These are phyloP conservation scores for Heteromyza rotundicornis DNA, from an alignment of 2,888 invertebrate genomes.

Conservation along the genomic window DNA sequence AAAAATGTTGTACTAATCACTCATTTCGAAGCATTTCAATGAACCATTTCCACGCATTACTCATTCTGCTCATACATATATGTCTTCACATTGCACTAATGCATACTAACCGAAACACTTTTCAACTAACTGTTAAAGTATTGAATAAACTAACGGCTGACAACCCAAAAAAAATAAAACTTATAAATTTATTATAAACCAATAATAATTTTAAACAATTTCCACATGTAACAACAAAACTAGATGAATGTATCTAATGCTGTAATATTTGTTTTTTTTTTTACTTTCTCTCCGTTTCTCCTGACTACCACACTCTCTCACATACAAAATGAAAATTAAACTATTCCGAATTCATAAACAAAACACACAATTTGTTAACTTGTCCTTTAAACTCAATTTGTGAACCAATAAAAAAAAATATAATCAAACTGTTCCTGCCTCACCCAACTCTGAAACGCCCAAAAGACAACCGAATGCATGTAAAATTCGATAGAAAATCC, in stretches of 20 bases:
- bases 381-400: background rate
- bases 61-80: too few relatives aligned
- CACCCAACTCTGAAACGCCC: background rate
- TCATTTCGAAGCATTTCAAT: too few relatives aligned
- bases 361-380: conserved; percentile 14
- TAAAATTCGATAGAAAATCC: background rate
- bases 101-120: background rate
- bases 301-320: conserved; percentile 38
- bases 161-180: background rate
- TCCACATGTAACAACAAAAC: background rate
- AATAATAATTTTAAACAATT: too few relatives aligned
- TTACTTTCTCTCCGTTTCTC: conserved; percentile 45
- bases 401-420: background rate
- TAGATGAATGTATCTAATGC: conserved; percentile 51
- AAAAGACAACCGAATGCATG: background rate
- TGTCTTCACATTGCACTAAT: too few relatives aligned
- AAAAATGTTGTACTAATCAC: too few relatives aligned
- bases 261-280: conserved; percentile 48
- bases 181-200: too few relatives aligned
- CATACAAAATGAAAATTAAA: conserved; percentile 26
- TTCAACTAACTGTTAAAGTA: background rate
- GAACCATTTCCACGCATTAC: too few relatives aligned
- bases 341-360: conserved; percentile 20
- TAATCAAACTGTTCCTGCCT: background rate
- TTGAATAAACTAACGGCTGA: background rate